Evolutionary conservation across 1,140 invertebrate genomes (phyloP).

Genomic region (Trichogramma pretiosum): DNA sequence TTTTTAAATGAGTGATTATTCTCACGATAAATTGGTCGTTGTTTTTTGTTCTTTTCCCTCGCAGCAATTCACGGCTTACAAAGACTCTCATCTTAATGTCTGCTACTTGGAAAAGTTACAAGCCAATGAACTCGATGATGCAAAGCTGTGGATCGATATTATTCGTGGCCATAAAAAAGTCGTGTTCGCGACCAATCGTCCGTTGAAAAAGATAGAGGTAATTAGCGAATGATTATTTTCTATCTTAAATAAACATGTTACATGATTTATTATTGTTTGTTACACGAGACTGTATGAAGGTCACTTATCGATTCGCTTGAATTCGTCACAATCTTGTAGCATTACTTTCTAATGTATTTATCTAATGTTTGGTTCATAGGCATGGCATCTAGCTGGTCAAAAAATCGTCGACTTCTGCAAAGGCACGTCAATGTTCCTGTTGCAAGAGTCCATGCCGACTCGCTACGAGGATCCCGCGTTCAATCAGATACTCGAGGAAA

Average conservation of each 20-base stretch:
- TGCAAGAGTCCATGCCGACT: constrained; percentile 18
- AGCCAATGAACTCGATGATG: not conserved
- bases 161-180: constrained; percentile 17
- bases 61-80: constrained; percentile 35
- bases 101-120: constrained; percentile 35
- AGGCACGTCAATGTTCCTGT: constrained; percentile 23
- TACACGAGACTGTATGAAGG: not conserved
- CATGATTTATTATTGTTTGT: not conserved
- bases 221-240: too few species aligned
- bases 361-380: too few species aligned
- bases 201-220: constrained; percentile 33
- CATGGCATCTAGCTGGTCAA: constrained; percentile 32
- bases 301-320: too few species aligned
- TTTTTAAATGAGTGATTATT: too few species aligned
- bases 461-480: constrained; percentile 21
- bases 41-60: too few species aligned
- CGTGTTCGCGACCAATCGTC: constrained; percentile 23
- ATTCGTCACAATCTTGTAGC: too few species aligned
- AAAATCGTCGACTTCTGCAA: constrained; percentile 34
- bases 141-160: constrained; percentile 13
- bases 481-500: constrained; percentile 30
- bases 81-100: constrained; percentile 20
- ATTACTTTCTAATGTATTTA: too few species aligned
- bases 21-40: too few species aligned
- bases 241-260: too few species aligned